Conservation (phyloP, 2,797 vertebrate genomes). For the Eulemur coronatus region DNA sequence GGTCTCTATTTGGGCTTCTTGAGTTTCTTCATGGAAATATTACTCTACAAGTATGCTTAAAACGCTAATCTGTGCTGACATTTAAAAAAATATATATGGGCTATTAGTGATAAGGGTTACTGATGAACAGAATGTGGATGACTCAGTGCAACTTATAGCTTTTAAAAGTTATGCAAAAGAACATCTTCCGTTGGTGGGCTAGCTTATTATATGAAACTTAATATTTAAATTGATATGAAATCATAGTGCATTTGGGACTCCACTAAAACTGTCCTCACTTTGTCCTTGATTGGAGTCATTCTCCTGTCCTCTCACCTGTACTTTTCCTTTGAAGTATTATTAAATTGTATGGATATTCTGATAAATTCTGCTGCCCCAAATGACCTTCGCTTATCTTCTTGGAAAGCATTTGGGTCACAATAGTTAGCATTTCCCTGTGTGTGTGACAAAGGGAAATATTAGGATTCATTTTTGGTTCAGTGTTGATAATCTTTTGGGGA, state of each 20-base stretch:
- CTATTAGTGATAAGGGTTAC: not conserved
- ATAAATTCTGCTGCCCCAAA: not conserved
- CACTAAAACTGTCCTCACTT: not conserved
- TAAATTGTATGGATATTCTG: not conserved
- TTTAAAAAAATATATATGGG: not conserved
- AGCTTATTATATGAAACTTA: not conserved
- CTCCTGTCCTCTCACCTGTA: not conserved
- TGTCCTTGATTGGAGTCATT: not conserved
- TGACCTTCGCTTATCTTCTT: slow-evolving; percentile 10
- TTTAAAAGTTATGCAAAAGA: not conserved
- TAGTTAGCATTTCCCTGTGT: not conserved
- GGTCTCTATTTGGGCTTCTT: not conserved
- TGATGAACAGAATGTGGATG: not conserved
- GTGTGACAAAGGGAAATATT: not conserved
- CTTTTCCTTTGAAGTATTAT: not conserved
- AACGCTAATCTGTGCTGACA: not conserved
- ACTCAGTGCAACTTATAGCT: not conserved
- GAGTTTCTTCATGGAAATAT: not conserved
- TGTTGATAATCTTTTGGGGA: slow-evolving; percentile 19
- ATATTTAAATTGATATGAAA: not conserved
- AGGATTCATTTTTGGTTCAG: slow-evolving; percentile 8
- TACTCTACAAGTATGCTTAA: not conserved
- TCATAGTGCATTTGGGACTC: not conserved
- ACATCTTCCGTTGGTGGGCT: not conserved
- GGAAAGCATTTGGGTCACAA: not conserved